These are phyloP conservation scores for Drosophila fuyamai DNA, from an alignment of 1,140 invertebrate species.

Conservation along the genomic window DNA sequence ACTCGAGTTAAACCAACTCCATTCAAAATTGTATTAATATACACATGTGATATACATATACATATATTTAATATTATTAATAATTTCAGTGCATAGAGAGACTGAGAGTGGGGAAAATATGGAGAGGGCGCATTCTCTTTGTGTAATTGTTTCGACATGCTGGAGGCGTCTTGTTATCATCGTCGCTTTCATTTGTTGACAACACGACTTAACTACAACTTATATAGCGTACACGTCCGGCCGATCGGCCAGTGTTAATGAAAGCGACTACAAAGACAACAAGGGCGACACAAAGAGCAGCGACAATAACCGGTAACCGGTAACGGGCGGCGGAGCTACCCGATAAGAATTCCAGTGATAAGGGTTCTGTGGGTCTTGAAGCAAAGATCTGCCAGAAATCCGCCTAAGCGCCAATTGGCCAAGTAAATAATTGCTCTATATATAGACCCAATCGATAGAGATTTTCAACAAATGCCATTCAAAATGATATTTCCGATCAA, in stretches of 20 bases:
- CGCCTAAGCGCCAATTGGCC: constrained; percentile 8
- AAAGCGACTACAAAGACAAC: constrained; percentile 15
- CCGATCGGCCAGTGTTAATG: constrained; percentile 28
- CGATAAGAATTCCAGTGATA: constrained; percentile 27
- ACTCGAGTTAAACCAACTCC: not conserved
- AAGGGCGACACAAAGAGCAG: constrained; percentile 12
- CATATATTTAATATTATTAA: no score
- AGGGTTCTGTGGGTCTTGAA: not conserved
- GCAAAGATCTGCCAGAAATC: constrained; percentile 3
- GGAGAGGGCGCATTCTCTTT: constrained; percentile 27
- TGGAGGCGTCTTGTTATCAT: constrained; percentile 44
- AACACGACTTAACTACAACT: constrained; percentile 42
- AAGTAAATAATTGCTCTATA: constrained; percentile 13
- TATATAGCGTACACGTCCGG: constrained; percentile 17
- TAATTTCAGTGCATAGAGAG: not conserved
- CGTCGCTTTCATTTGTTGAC: constrained; percentile 42
- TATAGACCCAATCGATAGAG: not conserved
- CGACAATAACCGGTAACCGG: constrained; percentile 9
- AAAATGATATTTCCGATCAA: not conserved
- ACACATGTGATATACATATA: no score
- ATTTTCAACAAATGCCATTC: constrained; percentile 1
- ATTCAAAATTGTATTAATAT: not conserved
- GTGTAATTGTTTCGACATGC: constrained; percentile 46
- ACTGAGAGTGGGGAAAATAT: not conserved
- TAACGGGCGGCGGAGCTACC: not conserved